A percentile compares a stretch with the other conserved stretches of the same genome.
These are phyloP conservation scores for Rhingia campestris DNA, from an alignment of 2,888 invertebrate genomes.

Conservation along the genomic window DNA sequence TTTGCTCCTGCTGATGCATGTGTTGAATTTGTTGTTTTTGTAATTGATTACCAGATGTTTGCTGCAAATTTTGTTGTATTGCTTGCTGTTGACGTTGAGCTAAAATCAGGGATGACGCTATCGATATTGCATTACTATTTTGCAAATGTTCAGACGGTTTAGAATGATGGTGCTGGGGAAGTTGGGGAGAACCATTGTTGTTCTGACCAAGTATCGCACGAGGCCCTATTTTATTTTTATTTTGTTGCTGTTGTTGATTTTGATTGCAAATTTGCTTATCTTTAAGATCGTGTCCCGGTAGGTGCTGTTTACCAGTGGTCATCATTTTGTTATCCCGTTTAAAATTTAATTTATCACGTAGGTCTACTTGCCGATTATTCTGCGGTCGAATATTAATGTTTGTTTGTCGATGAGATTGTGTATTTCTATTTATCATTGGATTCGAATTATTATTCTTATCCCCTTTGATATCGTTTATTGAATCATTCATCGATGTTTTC, in stretches of 20 bases:
- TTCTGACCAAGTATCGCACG: constrained; percentile 77
- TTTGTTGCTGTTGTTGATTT: constrained; percentile 55
- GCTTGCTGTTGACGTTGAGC: constrained; percentile 71
- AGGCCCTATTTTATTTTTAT: constrained; percentile 54
- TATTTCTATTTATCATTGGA: constrained; percentile 67
- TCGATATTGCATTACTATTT: constrained; percentile 72
- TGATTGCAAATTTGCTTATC: constrained; percentile 56
- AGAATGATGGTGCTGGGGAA: constrained; percentile 23
- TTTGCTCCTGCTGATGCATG: constrained; percentile 27
- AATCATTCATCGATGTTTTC: constrained; percentile 51
- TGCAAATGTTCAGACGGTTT: constrained; percentile 61
- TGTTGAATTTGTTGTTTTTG: constrained; percentile 43
- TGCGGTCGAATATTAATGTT: constrained; percentile 41
- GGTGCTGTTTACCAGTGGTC: constrained; percentile 55
- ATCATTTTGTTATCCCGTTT: constrained; percentile 64
- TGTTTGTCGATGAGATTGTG: constrained; percentile 44
- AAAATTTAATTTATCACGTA: constrained; percentile 52
- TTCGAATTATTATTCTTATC: constrained; percentile 74
- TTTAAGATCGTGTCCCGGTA: constrained; percentile 49
- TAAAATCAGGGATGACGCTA: constrained; percentile 74
- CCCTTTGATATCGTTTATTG: constrained; percentile 67
- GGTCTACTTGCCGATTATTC: constrained; percentile 42
- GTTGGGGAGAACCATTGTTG: constrained; percentile 75
- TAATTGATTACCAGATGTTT: constrained; percentile 56
- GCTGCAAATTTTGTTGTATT: constrained; percentile 62